Base-by-base conservation (phyloP, 1,140 invertebrate genomes). In the Cydia amplana region DNA sequence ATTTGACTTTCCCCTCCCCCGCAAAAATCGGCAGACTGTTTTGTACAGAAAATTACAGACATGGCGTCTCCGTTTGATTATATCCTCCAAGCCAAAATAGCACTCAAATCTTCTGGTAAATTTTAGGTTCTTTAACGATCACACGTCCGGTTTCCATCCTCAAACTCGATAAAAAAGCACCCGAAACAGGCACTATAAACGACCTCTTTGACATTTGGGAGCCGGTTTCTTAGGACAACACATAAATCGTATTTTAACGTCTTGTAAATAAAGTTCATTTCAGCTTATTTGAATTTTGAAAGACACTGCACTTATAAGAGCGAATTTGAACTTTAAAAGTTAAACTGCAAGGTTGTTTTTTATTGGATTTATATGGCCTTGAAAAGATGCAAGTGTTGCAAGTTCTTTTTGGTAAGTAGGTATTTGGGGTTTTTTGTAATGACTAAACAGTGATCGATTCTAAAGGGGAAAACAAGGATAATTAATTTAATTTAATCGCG, bases 201-300 rank as follows among this genome's bases (percentile, higher is more conserved):
- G 65, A 70, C 65, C 65, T 70, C 32, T 70, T 70, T 70, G 65
- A 70, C 65, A 70, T 70, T 70, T 70, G 65, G 65, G 7, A 70
- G 32, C 65, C 65, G 32, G 65, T 70, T 70, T 65, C 25, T 65
- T 10, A 25, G 10, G n/a, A 0, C n/a, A 60, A 60, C 18, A n/a
- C 63, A 32, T 5, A n/a, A 32, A 65, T 32, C 12, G 25, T 10
- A 36, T 16, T 25, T 65, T 65, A n/a, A 65, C 0, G 3, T 4
- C 23, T 70, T 40, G 1, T 9, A 16, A 36, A 70, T 12, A 70
- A 20, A 43, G 65, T 70, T 10, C 4, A 36, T 40, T 70, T 70
- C 18, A 18, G 28, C 65, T 70, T 40, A n/a, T 7, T n/a, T 20
- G 18, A 23, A 70, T 32, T 70, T 2, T 70, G 64, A 28, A 36